These are phyloP conservation scores for Ctenochaetus hawaiiensis DNA, from an alignment of 2,797 vertebrate genomes.

Conservation along the genomic window DNA sequence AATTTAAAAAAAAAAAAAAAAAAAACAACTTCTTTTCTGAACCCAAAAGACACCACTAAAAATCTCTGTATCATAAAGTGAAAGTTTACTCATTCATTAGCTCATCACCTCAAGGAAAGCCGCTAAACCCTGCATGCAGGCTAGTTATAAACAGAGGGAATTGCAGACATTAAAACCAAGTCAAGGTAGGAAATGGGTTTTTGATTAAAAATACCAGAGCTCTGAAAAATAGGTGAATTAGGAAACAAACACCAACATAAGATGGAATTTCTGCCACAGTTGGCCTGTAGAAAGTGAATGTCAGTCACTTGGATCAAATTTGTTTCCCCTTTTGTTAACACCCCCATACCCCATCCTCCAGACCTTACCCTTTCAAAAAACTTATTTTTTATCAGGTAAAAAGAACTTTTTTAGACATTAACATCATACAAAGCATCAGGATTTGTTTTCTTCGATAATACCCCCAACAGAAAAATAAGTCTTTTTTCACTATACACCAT, in stretches of 20 bases:
- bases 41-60: not conserved
- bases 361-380: not conserved
- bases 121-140: slow-evolving; percentile 7
- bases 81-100: slow-evolving; percentile 35
- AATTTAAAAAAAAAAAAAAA: not conserved
- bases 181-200: slow-evolving; percentile 1
- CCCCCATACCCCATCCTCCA: not conserved
- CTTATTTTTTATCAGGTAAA: not conserved
- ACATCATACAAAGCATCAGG: not conserved
- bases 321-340: not conserved
- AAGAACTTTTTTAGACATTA: not conserved
- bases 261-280: not conserved
- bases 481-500: not conserved
- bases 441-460: not conserved
- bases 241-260: not conserved
- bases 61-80: slow-evolving; percentile 2
- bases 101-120: slow-evolving; percentile 13
- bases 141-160: slow-evolving; percentile 27
- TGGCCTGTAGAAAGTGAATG: not conserved
- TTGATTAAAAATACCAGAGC: not conserved
- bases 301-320: not conserved
- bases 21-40: not conserved
- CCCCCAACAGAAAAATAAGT: not conserved
- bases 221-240: not conserved
- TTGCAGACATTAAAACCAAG: slow-evolving; percentile 11